Evolutionary conservation across 1,140 invertebrate genomes (phyloP).

Genomic region (Papilio polyxenes): DNA sequence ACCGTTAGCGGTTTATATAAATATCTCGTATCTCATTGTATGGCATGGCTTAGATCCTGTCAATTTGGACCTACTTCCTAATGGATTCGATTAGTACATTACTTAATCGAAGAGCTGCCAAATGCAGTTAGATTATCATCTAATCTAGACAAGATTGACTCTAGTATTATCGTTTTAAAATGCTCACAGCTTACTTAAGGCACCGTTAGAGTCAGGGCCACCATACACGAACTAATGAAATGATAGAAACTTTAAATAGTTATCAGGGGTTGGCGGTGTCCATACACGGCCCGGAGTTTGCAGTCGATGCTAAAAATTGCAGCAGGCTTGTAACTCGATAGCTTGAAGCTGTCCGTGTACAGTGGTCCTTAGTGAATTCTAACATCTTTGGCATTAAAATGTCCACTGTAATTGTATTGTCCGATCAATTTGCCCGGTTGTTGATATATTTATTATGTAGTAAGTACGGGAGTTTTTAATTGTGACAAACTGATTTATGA

Average conservation of each 20-base stretch:
- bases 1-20: conserved; percentile 13
- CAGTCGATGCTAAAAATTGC: no score
- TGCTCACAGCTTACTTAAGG: neutral
- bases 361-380: neutral
- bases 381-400: neutral
- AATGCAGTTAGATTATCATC: conserved; percentile 28
- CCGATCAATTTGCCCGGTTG: neutral
- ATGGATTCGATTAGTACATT: conserved; percentile 33
- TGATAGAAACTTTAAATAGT: neutral
- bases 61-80: conserved; percentile 30
- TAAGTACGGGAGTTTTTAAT: no score
- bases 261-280: neutral
- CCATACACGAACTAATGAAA: neutral
- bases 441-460: no score
- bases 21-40: conserved; percentile 18
- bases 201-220: neutral
- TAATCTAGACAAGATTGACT: conserved; percentile 24
- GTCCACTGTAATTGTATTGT: neutral
- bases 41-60: conserved; percentile 10
- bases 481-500: no score
- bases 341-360: neutral
- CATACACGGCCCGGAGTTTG: no score
- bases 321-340: no score
- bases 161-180: neutral
- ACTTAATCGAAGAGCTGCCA: conserved; percentile 30